Base-by-base conservation (phyloP, 2,113 vertebrate species). In the Gasterosteus nipponicus region DNA sequence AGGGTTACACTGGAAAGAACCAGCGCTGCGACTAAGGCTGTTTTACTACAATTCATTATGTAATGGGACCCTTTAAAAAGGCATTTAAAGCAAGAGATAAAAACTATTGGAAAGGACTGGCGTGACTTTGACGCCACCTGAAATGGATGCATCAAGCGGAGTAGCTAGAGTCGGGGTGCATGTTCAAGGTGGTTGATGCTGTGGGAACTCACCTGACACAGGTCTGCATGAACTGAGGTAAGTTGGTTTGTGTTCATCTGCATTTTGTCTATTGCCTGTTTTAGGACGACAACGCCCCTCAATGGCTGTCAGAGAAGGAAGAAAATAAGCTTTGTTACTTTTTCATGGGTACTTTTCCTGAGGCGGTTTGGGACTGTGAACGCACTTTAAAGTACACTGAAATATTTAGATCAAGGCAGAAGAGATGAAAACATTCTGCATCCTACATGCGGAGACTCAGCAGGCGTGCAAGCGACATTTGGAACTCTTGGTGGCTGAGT, bases 241-340 rank as follows among this genome's bases (percentile, higher is more conserved):
- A 99, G 95, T 94, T 99, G 98, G 95, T 98, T 99, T 94, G 97
- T 97, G 92, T 98, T 99, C 97, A 99, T 99, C 96, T 99, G 98
- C 97, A 99, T 99, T 96, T 99, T 99, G 94, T 99, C 98, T 95
- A 99, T 97, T 93, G 98, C 98, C 96, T 99, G 98, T 94, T 96
- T 98, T 85, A 99, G 94, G 93, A 99, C 89, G 83, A 96, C 95
- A 78, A 99, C 96, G 82, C 98, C 98, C 91, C 98, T 95, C 92
- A 99, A 94, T 81, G 98, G 96, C 98, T 99, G 95, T 86, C 68
- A 12, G 26, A 73, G 63, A 38, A 75, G 41, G 26, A 64, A 10
- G 47, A 44, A 46, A 3, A n/a, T 1, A 38, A 1, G 29, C 8
- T 8, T 18, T 12, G 33, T 4, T 10, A 69, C 15, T 68, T 35